Percentiles rank a stretch among this genome's conserved stretches.
Conservation (phyloP, 2,888 invertebrate species). For the Drosophila greeni region DNA sequence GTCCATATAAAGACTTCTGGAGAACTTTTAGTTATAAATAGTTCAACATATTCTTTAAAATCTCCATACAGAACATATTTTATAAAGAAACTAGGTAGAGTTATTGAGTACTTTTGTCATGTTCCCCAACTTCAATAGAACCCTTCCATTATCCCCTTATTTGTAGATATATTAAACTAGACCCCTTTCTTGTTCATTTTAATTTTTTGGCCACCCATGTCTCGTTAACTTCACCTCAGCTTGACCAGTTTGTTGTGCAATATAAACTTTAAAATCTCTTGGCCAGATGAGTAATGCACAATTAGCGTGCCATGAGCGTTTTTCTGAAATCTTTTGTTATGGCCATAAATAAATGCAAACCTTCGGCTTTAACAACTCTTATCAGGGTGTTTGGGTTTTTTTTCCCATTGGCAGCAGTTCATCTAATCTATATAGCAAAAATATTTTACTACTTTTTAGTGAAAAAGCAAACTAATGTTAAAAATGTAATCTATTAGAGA, state of each 20-base stretch:
- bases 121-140: too few relatives aligned
- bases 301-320: constrained; percentile 21
- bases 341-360: constrained; percentile 11
- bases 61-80: neutral
- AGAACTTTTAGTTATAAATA: neutral
- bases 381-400: constrained; percentile 9
- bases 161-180: neutral
- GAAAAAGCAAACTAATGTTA: neutral
- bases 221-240: constrained; percentile 25
- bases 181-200: neutral
- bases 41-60: neutral
- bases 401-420: neutral
- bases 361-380: neutral
- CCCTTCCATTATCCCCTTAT: neutral
- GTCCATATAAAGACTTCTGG: neutral
- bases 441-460: neutral
- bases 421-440: constrained; percentile 3
- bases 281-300: constrained; percentile 10
- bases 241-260: constrained; percentile 47
- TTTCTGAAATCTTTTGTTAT: constrained; percentile 11
- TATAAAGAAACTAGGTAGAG: neutral
- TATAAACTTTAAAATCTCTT: constrained; percentile 44
- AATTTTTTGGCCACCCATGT: constrained; percentile 1
- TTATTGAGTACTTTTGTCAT: too few relatives aligned
- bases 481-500: neutral